A percentile compares a stretch with the other conserved stretches of the same genome.
Conservation (phyloP, 2,888 invertebrate genomes). For the Synergus itoensis region DNA sequence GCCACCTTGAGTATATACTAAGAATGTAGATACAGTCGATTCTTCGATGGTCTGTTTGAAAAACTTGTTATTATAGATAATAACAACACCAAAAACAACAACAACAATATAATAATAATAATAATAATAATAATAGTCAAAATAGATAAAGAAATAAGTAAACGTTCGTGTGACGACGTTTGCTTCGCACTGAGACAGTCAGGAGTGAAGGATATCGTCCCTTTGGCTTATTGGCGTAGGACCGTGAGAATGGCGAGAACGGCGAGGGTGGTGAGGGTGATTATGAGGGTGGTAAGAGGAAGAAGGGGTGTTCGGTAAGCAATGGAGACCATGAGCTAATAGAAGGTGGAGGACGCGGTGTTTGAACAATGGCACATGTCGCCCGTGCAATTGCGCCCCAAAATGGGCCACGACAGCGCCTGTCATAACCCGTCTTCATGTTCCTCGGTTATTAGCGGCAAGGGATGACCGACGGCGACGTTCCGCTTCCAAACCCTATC, state of each 20-base stretch:
- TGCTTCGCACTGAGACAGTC: background rate
- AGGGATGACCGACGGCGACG: constrained; percentile 55
- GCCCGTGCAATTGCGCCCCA: constrained; percentile 61
- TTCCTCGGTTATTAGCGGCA: constrained; percentile 69
- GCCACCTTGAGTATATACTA: too few species aligned
- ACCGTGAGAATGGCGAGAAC: background rate
- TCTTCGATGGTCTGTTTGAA: too few species aligned
- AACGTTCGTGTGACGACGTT: background rate
- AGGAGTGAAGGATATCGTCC: background rate
- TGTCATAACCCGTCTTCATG: constrained; percentile 69
- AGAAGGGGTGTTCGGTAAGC: background rate
- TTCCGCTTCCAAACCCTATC: constrained; percentile 5
- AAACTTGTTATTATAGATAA: too few species aligned
- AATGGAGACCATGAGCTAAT: constrained; percentile 15
- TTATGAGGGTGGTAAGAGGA: background rate
- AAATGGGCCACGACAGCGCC: constrained; percentile 63
- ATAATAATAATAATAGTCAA: too few species aligned
- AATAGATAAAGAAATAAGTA: background rate
- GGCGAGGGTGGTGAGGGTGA: background rate
- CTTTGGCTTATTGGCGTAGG: constrained; percentile 1
- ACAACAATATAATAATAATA: too few species aligned
- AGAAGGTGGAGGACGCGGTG: constrained; percentile 45
- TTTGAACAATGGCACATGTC: constrained; percentile 69
- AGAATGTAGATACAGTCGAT: too few species aligned
- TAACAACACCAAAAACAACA: too few species aligned